Evolutionary conservation across 1,140 invertebrate genomes (phyloP), one percentile per base, ranked within the genome.

Genomic region (Odontomachus brunneus): DNA sequence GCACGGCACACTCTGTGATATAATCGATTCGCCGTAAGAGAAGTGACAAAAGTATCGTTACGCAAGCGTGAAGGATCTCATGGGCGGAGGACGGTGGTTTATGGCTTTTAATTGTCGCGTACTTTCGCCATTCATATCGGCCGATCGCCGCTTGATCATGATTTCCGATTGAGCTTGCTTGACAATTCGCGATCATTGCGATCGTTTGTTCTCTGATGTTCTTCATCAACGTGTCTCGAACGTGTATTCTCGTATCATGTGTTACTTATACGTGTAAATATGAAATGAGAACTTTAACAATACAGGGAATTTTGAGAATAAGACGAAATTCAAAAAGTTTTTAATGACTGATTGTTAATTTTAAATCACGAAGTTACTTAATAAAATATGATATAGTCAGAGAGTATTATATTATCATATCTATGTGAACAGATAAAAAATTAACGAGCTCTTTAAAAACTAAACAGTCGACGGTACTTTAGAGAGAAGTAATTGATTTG

Each of bases 41-140:
- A 75, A 63, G 12, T 9, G 12, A 75, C 24, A 2, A 51, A 75
- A 63, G n/a, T 38, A 33, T 38, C n/a, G n/a, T 55, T 55, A 55
- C 53, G 53, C 26, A 14, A 62, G 24, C 17, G 48, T 49, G 29
- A 51, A 29, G 3, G n/a, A 63, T 33, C 7, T 63, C n/a, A 75
- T 22, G 14, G 12, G 9, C 12, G 24, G 9, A 14, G 0, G 14
- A 5, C 29, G 38, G 9, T 11, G 0, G 17, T 63, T 63, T 75
- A 60, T 62, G 44, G 63, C 7, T 51, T 63, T 26, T 74, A 29
- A 29, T 60, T 29, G 19, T 0, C 22, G 14, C 11, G 3, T 48
- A 12, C 17, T 48, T 74, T 74, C 22, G 9, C n/a, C 67, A 53
- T 53, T 73, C 15, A 59, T 48, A 17, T n/a, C 53, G 9, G 9